phyloP scores from a whole-genome alignment of 2,113 vertebrate genomes.

The Calidris pygmaea region DNA sequence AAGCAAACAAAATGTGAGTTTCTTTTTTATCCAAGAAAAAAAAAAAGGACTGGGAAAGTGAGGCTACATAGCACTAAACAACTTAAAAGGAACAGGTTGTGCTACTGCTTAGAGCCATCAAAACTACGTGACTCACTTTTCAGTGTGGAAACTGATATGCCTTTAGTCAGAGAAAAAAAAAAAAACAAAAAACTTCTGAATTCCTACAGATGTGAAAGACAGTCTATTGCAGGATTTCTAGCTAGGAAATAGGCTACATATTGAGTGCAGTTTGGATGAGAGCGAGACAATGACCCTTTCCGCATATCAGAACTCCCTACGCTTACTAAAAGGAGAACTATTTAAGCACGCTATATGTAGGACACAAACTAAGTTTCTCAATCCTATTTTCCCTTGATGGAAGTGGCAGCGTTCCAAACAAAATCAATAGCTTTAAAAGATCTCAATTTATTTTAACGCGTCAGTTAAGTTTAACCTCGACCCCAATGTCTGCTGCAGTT shows the following conservation, averaged over 20 bases:
- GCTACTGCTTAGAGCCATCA: neutral
- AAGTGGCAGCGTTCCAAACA: neutral
- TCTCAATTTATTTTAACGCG: neutral
- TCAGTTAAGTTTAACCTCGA: neutral
- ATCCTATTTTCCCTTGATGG: neutral
- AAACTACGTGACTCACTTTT: neutral
- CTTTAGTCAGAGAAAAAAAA: neutral
- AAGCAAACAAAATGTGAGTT: neutral
- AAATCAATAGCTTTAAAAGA: neutral
- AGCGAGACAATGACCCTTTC: neutral
- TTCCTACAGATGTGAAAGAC: neutral
- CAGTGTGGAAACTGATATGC: neutral
- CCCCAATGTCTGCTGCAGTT: neutral
- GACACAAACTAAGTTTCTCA: neutral
- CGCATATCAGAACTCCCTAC: neutral
- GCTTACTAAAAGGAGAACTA: neutral
- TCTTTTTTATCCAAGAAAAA: neutral
- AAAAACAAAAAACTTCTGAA: neutral
- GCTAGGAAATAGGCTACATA: neutral
- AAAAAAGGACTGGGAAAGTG: neutral
- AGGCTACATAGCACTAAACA: neutral
- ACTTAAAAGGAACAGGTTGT: neutral
- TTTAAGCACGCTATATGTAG: neutral
- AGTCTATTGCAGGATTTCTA: neutral
- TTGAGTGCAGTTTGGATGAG: neutral